These are phyloP conservation scores for Etia nguti DNA, from an alignment of 2,113 vertebrate genomes.

Conservation along the genomic window DNA sequence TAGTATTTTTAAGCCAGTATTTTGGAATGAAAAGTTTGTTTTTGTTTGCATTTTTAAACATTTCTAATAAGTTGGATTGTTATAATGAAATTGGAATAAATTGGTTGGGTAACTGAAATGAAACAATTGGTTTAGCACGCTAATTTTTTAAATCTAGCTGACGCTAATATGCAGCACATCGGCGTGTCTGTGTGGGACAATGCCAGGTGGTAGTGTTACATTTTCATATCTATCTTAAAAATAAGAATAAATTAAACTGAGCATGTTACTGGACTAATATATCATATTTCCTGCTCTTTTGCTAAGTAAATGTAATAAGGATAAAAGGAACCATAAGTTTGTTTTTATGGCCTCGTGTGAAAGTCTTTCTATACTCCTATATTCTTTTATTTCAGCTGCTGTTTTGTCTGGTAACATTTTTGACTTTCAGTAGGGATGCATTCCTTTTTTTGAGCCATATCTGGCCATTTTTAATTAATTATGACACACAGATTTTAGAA, in stretches of 20 bases:
- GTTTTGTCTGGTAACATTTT: background rate
- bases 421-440: background rate
- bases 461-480: too few relatives aligned
- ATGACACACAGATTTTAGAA: background rate
- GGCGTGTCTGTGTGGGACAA: background rate
- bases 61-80: background rate
- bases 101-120: background rate
- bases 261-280: background rate
- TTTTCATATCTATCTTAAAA: background rate
- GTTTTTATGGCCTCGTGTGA: background rate
- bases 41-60: rapidly evolving
- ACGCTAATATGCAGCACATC: background rate
- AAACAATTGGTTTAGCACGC: background rate
- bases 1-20: background rate
- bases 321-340: background rate
- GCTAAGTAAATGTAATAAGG: background rate
- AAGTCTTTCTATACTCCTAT: background rate
- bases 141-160: background rate
- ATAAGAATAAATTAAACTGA: background rate
- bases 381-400: background rate
- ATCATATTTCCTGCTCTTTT: background rate
- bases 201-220: background rate
- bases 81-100: background rate
- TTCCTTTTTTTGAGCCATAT: too few relatives aligned
- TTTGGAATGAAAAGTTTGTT: background rate